Conservation (phyloP, 2,888 invertebrate species). For the Agapostemon virescens region DNA sequence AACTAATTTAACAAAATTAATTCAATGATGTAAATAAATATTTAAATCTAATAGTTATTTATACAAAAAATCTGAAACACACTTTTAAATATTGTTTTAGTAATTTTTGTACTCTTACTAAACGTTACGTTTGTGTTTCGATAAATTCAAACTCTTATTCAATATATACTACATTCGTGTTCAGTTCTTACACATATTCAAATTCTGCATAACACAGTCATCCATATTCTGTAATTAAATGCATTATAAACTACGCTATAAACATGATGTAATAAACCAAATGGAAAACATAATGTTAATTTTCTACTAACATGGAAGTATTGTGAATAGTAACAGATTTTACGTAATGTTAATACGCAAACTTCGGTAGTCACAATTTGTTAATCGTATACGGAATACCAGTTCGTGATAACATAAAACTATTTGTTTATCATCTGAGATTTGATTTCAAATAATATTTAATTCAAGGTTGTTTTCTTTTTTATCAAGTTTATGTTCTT, state of each 20-base stretch:
- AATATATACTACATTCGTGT: background rate
- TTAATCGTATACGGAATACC: background rate
- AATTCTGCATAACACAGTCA: background rate
- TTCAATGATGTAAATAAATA: background rate
- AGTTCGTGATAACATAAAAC: background rate
- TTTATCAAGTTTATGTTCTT: slow-evolving; percentile 2
- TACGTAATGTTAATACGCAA: background rate
- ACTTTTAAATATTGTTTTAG: background rate
- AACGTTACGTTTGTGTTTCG: background rate
- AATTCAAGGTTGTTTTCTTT: background rate
- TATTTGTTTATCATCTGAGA: background rate
- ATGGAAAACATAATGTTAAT: background rate
- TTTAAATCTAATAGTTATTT: background rate
- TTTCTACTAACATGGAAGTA: background rate
- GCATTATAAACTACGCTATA: background rate
- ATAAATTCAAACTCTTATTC: background rate
- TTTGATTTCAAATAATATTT: background rate
- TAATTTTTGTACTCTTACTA: background rate
- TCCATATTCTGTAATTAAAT: background rate
- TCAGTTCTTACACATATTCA: background rate
- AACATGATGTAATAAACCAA: slow-evolving; percentile 3
- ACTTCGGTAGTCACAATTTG: slow-evolving; percentile 1
- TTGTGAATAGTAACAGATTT: background rate
- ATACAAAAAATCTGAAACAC: background rate
- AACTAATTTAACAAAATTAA: background rate